Percentiles rank a stretch among this genome's conserved stretches.
Evolutionary conservation across 2,113 vertebrate species (phyloP).

Genomic region (Pachyramphus minor): DNA sequence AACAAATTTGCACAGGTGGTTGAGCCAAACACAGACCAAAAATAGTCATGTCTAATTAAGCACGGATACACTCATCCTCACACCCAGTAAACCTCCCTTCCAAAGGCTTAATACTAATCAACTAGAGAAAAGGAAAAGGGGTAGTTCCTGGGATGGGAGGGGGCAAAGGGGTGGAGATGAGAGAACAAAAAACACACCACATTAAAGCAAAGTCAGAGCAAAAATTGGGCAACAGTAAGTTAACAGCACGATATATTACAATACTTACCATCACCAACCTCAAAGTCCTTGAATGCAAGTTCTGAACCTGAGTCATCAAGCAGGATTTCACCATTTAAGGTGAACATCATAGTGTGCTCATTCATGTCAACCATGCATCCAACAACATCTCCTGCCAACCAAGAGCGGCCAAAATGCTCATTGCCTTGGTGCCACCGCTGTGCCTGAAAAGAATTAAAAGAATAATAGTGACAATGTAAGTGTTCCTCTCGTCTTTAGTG

Average conservation of each 20-base stretch:
- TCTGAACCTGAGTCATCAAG: conserved; percentile 95
- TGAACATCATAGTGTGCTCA: conserved; percentile 95
- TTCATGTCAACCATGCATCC: conserved; percentile 96
- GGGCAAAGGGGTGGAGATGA: rapidly evolving
- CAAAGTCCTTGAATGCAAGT: conserved; percentile 94
- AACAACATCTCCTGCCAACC: conserved; percentile 88
- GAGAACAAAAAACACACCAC: background rate
- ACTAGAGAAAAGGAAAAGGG: background rate
- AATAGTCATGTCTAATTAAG: no score
- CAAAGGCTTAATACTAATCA: background rate
- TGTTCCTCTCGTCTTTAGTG: background rate
- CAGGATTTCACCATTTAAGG: conserved; percentile 91
- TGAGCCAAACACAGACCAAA: no score
- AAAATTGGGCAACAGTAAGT: background rate
- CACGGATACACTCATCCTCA: no score
- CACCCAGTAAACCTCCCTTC: background rate
- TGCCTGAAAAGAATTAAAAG: conserved; percentile 72
- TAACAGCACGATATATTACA: background rate
- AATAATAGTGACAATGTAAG: background rate
- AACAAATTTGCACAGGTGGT: no score
- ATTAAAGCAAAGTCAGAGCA: background rate
- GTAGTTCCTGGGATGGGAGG: background rate
- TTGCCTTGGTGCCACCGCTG: conserved; percentile 96
- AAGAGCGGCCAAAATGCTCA: conserved; percentile 93
- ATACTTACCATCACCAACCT: conserved; percentile 84